Evolutionary conservation across 2,888 invertebrate species (phyloP), one percentile per base, ranked within the genome.

Genomic region (Drosophila mimetica): DNA sequence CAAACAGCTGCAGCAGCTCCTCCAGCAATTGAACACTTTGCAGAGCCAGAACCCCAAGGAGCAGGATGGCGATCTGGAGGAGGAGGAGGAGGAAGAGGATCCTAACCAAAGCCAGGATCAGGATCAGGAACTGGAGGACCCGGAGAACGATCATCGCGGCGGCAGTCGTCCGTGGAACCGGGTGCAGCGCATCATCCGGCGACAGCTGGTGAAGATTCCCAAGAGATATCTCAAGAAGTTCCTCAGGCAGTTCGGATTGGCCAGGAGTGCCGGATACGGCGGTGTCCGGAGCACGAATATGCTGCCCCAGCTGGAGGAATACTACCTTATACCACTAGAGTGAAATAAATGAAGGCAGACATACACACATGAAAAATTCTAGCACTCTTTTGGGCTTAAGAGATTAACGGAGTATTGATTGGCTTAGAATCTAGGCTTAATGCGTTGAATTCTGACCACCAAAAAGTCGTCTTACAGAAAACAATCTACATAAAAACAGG

Each of bases 151-250:
- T 16, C 37, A 74, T 57, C 73, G 88, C 0, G 86, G 83, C 14
- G 74, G 64, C 52, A 75, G 75, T 32, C 75, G 86, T 0, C 87
- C 85, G 11, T 87, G 89, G 89, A 79, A 75, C 25, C 74, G 64
- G 44, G 63, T 88, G 16, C 81, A 85, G 44, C 79, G 87, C 14
- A 77, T 88, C 25, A 71, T 87, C 1, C 67, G 72, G 0, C 76
- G 89, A 1, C 89, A 87, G 36, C 22, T 87, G 57, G 63, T 85
- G 9, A 76, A 79, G 32, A 60, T 82, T n/a, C 86, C 87, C 28
- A 79, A 74, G 18, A 70, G 83, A 1, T 87, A 87, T 51, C 71
- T 87, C 0, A 81, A 76, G 42, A 83, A 76, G 47, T 53, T 87
- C 1, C 71, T 86, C 0, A 57, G 74, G 5, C 75, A 76, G 14